These are phyloP conservation scores for Lampris megalopsis DNA, from an alignment of 2,113 vertebrate species.

Conservation along the genomic window DNA sequence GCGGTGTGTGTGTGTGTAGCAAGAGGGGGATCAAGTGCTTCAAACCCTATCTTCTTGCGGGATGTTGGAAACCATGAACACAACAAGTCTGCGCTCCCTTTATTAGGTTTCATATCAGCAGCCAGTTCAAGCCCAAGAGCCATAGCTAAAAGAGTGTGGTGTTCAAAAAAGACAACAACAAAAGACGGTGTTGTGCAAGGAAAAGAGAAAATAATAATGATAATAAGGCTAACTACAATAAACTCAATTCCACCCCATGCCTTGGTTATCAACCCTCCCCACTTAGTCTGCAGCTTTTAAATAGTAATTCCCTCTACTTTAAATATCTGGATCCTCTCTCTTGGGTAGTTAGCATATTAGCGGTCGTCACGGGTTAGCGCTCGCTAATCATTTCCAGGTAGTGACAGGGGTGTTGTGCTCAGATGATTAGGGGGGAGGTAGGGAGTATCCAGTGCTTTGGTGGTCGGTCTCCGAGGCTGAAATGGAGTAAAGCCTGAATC, in stretches of 20 bases:
- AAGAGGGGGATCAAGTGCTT: slow-evolving; percentile 24
- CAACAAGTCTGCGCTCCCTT: slow-evolving; percentile 25
- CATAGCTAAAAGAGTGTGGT: neutral
- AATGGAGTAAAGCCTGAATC: slow-evolving; percentile 82
- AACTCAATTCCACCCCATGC: neutral
- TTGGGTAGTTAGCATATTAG: slow-evolving; percentile 46
- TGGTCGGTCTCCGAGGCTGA: slow-evolving; percentile 72
- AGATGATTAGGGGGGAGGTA: slow-evolving; percentile 40
- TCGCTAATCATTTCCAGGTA: slow-evolving; percentile 74
- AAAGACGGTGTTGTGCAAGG: neutral
- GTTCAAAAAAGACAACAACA: neutral
- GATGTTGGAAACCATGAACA: slow-evolving; percentile 51
- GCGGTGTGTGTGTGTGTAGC: neutral
- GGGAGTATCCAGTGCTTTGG: slow-evolving; percentile 55
- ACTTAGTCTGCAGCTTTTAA: slow-evolving; percentile 18
- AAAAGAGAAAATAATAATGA: slow-evolving; percentile 38
- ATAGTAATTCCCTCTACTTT: slow-evolving; percentile 5
- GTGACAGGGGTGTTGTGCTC: slow-evolving; percentile 53
- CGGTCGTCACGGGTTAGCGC: slow-evolving; percentile 16
- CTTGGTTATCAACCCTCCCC: slow-evolving; percentile 22
- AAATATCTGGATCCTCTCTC: slow-evolving; percentile 16
- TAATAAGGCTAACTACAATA: slow-evolving; percentile 19
- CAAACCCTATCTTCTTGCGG: slow-evolving; percentile 44
- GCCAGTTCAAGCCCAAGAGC: slow-evolving; percentile 48
- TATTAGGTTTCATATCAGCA: slow-evolving; percentile 24